Percentiles rank a stretch among this genome's conserved stretches.
These are phyloP conservation scores for Mohoua ochrocephala DNA, from an alignment of 2,113 vertebrate genomes.

Conservation along the genomic window DNA sequence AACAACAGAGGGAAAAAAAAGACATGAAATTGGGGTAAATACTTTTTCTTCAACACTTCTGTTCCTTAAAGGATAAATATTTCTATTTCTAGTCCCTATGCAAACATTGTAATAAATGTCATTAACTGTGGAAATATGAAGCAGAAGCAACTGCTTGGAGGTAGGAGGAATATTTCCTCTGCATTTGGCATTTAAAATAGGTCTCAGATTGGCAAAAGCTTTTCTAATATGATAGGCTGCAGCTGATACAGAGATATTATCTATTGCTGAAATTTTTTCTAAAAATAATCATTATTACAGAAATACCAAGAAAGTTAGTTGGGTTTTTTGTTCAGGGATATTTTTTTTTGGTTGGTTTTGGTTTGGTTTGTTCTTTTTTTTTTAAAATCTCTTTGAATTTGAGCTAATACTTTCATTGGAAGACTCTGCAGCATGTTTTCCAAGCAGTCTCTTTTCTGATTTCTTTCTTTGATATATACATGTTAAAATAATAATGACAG, in stretches of 20 bases:
- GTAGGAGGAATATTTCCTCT: neutral
- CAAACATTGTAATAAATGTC: neutral
- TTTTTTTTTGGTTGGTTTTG: neutral
- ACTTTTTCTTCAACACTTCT: neutral
- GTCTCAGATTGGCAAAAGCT: conserved; percentile 1
- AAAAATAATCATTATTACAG: neutral
- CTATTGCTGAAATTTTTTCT: neutral
- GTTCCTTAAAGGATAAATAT: neutral
- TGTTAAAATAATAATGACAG: neutral
- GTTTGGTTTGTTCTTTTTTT: neutral
- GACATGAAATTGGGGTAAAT: neutral
- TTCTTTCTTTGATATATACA: neutral
- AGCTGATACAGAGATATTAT: conserved; percentile 37
- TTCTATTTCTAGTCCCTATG: neutral
- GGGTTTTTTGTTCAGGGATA: fast-evolving
- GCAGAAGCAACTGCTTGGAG: neutral
- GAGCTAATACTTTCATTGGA: neutral
- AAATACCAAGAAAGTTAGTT: neutral
- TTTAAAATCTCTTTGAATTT: neutral
- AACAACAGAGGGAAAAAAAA: neutral
- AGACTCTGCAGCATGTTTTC: neutral
- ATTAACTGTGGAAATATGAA: conserved; percentile 34
- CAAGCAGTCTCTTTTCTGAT: neutral
- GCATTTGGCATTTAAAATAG: neutral
- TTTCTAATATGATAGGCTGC: conserved; percentile 32